Conservation (phyloP, 1,140 invertebrate genomes). For the Neotoxoptera formosana region DNA sequence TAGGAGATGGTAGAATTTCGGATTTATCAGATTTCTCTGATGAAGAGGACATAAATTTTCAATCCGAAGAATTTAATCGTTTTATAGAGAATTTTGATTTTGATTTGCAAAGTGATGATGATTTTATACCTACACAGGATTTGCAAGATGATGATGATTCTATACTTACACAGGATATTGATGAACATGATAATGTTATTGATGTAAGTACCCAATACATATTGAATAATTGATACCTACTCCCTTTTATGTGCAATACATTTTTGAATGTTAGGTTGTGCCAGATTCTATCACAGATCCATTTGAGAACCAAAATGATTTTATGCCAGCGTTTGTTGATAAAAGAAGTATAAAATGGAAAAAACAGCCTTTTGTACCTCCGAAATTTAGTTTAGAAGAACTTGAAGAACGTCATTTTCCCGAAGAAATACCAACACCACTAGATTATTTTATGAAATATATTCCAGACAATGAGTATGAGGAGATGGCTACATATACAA, state of each 20-base stretch:
- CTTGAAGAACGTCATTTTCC: background rate
- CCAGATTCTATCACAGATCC: background rate
- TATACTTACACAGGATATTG: too few relatives aligned
- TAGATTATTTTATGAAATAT: background rate
- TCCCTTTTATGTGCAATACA: too few relatives aligned
- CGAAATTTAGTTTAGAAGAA: too few relatives aligned
- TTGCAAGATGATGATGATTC: too few relatives aligned
- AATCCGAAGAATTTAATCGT: background rate
- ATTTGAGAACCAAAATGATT: background rate
- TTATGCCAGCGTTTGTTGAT: background rate
- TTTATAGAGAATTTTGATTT: background rate
- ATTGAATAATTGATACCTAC: too few relatives aligned
- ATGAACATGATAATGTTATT: too few relatives aligned
- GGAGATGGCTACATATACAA: background rate
- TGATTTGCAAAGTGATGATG: too few relatives aligned
- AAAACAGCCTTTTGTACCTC: background rate
- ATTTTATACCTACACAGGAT: too few relatives aligned
- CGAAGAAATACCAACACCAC: background rate
- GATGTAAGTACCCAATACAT: too few relatives aligned
- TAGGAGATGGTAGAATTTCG: background rate
- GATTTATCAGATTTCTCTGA: background rate
- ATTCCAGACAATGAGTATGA: background rate
- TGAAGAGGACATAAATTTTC: background rate
- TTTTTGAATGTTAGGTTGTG: too few relatives aligned
- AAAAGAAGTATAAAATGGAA: background rate